Evolutionary conservation across 2,113 vertebrate species (phyloP).

Genomic region (Scolopax mira): DNA sequence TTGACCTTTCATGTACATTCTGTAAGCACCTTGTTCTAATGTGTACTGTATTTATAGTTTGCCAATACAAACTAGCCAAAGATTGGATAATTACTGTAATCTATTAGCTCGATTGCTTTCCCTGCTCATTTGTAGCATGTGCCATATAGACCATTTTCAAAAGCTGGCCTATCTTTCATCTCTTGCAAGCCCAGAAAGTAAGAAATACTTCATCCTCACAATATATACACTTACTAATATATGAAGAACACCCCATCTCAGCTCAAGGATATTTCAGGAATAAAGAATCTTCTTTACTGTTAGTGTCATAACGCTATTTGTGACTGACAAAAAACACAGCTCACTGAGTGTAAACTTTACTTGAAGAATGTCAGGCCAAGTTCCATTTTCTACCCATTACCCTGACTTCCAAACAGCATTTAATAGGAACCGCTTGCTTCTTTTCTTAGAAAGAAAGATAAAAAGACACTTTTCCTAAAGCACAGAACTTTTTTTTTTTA

Average conservation of each 20-base stretch:
- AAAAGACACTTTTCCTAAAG: slow-evolving; percentile 51
- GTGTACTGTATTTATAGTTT: slow-evolving; percentile 89
- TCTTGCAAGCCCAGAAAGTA: slow-evolving; percentile 72
- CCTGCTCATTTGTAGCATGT: slow-evolving; percentile 83
- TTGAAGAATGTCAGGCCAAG: slow-evolving; percentile 63
- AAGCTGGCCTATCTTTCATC: slow-evolving; percentile 84
- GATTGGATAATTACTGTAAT: slow-evolving; percentile 90
- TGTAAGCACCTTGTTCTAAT: slow-evolving; percentile 90
- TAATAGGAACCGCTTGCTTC: slow-evolving; percentile 32
- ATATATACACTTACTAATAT: slow-evolving; percentile 64
- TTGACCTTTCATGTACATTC: slow-evolving; percentile 91
- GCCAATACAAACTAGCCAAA: slow-evolving; percentile 88
- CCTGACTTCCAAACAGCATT: slow-evolving; percentile 65
- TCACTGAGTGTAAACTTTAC: slow-evolving; percentile 63
- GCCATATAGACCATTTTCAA: slow-evolving; percentile 80
- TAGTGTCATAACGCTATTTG: slow-evolving; percentile 70
- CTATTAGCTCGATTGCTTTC: slow-evolving; percentile 85
- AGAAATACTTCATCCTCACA: slow-evolving; percentile 66
- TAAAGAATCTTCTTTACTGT: slow-evolving; percentile 69
- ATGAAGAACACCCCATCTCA: slow-evolving; percentile 64
- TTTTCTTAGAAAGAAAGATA: slow-evolving; percentile 27
- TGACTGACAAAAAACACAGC: slow-evolving; percentile 75
- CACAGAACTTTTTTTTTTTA: not conserved
- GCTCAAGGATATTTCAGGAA: slow-evolving; percentile 70
- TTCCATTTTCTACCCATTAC: slow-evolving; percentile 62